phyloP scores from a whole-genome alignment of 2,888 invertebrate species.

The Xylota segnis region DNA sequence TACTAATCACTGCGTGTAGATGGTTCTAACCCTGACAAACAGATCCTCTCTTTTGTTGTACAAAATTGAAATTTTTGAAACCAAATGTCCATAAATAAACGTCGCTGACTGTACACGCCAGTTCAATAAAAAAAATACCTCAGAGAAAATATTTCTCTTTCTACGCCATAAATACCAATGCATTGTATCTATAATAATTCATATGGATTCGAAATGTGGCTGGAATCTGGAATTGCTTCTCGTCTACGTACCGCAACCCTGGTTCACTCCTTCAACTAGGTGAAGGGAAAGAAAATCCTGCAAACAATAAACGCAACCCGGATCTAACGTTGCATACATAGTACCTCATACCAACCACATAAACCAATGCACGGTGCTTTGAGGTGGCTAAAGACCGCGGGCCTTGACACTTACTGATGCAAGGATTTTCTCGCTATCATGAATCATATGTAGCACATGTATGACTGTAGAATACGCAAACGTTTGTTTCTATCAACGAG shows the following conservation, averaged over 20 bases:
- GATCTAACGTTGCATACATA: neutral
- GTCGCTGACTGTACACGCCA: constrained; percentile 1
- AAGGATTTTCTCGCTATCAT: constrained; percentile 1
- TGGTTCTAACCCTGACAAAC: constrained; percentile 36
- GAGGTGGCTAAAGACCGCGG: neutral
- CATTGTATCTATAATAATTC: constrained; percentile 35
- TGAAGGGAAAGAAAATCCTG: neutral
- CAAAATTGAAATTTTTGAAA: neutral
- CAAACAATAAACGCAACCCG: constrained; percentile 19
- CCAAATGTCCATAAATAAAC: neutral
- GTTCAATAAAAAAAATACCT: constrained; percentile 5
- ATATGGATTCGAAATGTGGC: constrained; percentile 30
- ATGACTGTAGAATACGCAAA: neutral
- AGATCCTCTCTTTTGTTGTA: neutral
- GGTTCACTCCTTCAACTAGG: neutral
- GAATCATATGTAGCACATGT: constrained; percentile 4
- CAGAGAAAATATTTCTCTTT: neutral
- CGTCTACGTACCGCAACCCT: neutral
- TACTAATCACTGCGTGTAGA: no score
- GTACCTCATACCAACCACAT: neutral
- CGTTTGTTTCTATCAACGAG: neutral
- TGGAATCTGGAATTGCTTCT: constrained; percentile 3
- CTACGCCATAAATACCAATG: neutral
- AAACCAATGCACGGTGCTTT: neutral
- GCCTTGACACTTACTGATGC: constrained; percentile 3